phyloP scores from a whole-genome alignment of 2,888 invertebrate species.

The Drosophila rellima region DNA sequence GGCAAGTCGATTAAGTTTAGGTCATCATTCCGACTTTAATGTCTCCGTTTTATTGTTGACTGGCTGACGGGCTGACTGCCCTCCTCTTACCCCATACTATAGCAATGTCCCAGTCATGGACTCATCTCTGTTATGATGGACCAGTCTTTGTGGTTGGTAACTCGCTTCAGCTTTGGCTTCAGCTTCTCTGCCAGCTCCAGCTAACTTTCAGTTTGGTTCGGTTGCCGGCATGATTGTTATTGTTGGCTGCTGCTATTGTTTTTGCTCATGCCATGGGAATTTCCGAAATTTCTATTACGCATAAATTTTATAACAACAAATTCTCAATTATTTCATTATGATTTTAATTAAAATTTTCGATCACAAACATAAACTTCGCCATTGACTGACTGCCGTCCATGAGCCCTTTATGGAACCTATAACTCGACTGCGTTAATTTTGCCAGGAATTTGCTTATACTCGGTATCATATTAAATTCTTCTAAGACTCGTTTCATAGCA shows the following conservation, averaged over 20 bases:
- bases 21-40: conserved; percentile 74
- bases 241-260: conserved; percentile 57
- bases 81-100: background rate
- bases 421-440: conserved; percentile 22
- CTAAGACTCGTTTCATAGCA: conserved; percentile 5
- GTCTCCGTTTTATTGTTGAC: conserved; percentile 70
- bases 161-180: background rate
- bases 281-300: conserved; percentile 68
- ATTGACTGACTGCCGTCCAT: conserved; percentile 9
- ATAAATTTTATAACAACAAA: conserved; percentile 77
- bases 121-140: conserved; percentile 57
- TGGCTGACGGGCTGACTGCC: conserved; percentile 33
- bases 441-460: conserved; percentile 20
- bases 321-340: conserved; percentile 80
- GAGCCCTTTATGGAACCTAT: conserved; percentile 13
- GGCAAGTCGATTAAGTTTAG: conserved; percentile 79
- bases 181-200: background rate
- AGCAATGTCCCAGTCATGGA: conserved; percentile 16
- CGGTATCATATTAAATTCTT: conserved; percentile 24
- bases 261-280: conserved; percentile 66
- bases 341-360: conserved; percentile 81
- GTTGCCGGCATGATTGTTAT: conserved; percentile 53
- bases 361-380: conserved; percentile 56
- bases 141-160: conserved; percentile 58
- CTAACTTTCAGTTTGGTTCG: conserved; percentile 6